Evolutionary conservation across 2,888 invertebrate species (phyloP).

Genomic region (Oscheius sp.): DNA sequence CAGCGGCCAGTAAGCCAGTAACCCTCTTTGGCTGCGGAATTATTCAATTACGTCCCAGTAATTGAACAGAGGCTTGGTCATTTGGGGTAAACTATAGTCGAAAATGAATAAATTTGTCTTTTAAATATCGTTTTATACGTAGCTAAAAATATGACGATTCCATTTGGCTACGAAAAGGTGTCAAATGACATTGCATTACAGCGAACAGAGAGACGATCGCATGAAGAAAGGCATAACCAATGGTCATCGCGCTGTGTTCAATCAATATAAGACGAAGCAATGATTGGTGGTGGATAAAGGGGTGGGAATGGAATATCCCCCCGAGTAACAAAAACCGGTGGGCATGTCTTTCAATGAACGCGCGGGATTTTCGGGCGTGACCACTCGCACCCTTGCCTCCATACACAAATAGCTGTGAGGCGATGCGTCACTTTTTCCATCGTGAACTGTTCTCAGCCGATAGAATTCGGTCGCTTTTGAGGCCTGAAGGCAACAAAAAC

Average conservation of each 20-base stretch:
- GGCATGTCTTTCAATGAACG: not conserved
- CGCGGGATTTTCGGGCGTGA: conserved; percentile 6
- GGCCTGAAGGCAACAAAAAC: too few relatives aligned
- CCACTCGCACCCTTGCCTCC: conserved; percentile 7
- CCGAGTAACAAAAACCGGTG: not conserved
- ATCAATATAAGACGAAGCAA: too few relatives aligned
- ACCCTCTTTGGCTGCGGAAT: too few relatives aligned
- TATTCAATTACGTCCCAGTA: conserved; percentile 8
- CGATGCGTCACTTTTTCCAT: not conserved
- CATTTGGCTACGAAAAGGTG: conserved; percentile 21
- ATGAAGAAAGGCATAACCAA: not conserved
- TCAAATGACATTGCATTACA: conserved; percentile 15
- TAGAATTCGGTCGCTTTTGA: too few relatives aligned
- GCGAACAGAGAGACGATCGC: not conserved
- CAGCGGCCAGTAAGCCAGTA: too few relatives aligned
- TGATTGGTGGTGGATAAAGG: not conserved
- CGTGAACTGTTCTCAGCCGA: too few relatives aligned
- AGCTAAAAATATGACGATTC: too few relatives aligned
- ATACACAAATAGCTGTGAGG: conserved; percentile 16
- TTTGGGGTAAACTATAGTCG: too few relatives aligned
- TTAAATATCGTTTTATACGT: too few relatives aligned
- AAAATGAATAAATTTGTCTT: not conserved
- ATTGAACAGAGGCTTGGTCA: not conserved
- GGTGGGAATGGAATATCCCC: not conserved
- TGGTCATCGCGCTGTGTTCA: not conserved